These are phyloP conservation scores for Spisula solida DNA, from an alignment of 2,888 invertebrate genomes.

Conservation along the genomic window DNA sequence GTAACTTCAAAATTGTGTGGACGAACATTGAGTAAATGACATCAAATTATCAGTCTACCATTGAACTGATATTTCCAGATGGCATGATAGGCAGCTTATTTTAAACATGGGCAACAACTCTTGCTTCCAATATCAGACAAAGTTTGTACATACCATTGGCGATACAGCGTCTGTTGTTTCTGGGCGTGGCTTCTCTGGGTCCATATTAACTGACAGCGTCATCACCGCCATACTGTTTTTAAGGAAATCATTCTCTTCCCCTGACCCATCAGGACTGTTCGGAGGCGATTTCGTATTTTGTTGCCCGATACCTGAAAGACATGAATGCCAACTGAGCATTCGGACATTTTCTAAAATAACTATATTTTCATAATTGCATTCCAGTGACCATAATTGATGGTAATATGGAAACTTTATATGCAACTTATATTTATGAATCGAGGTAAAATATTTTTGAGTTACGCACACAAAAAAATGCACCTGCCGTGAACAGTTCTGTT, in stretches of 20 bases:
- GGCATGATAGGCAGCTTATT: not conserved
- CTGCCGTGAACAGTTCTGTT: no score
- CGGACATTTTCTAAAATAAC: no score
- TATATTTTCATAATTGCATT: no score
- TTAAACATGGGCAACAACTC: no score
- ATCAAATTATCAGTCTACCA: slow-evolving; percentile 8
- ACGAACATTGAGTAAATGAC: not conserved
- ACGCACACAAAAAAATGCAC: no score
- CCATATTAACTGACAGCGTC: slow-evolving; percentile 39
- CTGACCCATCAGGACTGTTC: not conserved
- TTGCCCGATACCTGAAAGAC: slow-evolving; percentile 8
- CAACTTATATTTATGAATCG: no score
- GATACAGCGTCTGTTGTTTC: slow-evolving; percentile 9
- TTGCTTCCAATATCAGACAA: no score
- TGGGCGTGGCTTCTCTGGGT: not conserved
- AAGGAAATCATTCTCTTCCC: not conserved
- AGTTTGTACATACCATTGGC: slow-evolving; percentile 22
- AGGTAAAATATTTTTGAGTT: no score
- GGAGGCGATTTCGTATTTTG: not conserved
- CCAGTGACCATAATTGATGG: no score
- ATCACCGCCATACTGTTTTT: slow-evolving; percentile 29
- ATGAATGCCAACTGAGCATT: no score
- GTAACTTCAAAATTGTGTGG: no score
- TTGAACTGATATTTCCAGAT: not conserved
- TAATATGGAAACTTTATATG: no score